Conservation (phyloP, 2,888 invertebrate genomes). For the Mimumesa dahlbomi region DNA sequence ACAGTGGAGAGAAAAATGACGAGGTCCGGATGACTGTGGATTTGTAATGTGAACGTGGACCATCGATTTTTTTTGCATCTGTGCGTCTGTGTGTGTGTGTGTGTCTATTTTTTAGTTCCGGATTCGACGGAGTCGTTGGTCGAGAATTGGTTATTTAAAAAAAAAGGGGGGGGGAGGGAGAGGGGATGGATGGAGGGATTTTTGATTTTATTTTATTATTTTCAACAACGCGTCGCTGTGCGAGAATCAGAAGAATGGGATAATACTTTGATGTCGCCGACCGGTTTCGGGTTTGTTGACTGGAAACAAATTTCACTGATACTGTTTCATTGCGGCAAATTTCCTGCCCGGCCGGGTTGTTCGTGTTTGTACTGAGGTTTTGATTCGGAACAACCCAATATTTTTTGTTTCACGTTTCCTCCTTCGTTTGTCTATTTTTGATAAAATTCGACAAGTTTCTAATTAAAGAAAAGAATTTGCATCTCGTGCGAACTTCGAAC, state of each 20-base stretch:
- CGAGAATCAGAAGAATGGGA: slow-evolving; percentile 8
- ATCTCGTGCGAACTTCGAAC: too few species aligned
- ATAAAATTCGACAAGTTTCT: too few species aligned
- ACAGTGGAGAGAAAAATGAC: slow-evolving; percentile 23
- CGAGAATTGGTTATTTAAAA: not conserved
- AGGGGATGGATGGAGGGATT: too few species aligned
- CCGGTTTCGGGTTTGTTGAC: slow-evolving; percentile 26
- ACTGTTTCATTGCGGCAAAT: slow-evolving; percentile 44
- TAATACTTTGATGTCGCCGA: slow-evolving; percentile 24
- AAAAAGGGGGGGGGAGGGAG: too few species aligned
- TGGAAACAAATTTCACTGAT: slow-evolving; percentile 38
- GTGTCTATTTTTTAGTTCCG: too few species aligned
- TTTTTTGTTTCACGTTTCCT: not conserved
- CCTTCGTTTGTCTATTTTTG: not conserved
- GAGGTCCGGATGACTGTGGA: not conserved
- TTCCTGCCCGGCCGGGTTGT: slow-evolving; percentile 22
- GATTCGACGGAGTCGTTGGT: not conserved
- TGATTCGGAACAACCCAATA: not conserved
- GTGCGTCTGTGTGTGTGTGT: too few species aligned
- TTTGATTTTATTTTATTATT: not conserved
- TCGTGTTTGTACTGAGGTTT: slow-evolving; percentile 15
- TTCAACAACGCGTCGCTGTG: too few species aligned
- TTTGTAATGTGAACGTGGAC: slow-evolving; percentile 5
- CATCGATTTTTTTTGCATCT: too few species aligned
- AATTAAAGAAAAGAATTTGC: too few species aligned